Conservation (phyloP, 2,113 vertebrate species). For the Paedocypris sp. region DNA sequence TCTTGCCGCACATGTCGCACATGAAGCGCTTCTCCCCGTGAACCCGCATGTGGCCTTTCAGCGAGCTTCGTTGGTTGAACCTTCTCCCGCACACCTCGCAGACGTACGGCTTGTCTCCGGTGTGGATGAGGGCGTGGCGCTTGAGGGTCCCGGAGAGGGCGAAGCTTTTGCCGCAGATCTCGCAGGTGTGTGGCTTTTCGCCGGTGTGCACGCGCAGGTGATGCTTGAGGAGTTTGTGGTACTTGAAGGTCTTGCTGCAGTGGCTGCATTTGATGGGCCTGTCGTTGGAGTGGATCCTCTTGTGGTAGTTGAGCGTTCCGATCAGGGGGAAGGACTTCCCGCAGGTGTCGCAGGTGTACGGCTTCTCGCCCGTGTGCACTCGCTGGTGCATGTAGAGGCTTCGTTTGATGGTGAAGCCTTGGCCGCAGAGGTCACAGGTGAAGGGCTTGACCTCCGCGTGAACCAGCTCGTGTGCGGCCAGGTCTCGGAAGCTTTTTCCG, state of each 20-base stretch:
- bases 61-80: constrained; percentile 6
- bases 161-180: constrained; percentile 51
- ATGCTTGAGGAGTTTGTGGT: constrained; percentile 44
- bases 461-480: constrained; percentile 45
- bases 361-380: constrained; percentile 49
- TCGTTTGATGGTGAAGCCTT: constrained; percentile 51
- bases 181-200: constrained; percentile 42
- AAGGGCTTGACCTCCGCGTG: constrained; percentile 48
- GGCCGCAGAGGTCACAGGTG: constrained; percentile 46
- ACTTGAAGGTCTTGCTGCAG: constrained; percentile 50
- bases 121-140: constrained; percentile 55
- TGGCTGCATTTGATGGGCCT: constrained; percentile 43
- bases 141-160: constrained; percentile 50
- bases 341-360: constrained; percentile 54
- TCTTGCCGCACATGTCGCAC: constrained; percentile 47
- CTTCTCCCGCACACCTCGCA: constrained; percentile 50
- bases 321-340: constrained; percentile 60
- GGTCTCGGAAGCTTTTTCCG: constrained; percentile 30
- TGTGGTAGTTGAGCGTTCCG: constrained; percentile 59
- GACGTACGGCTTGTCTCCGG: constrained; percentile 53
- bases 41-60: constrained; percentile 1
- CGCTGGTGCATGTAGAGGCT: constrained; percentile 45
- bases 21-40: neutral
- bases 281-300: constrained; percentile 43
- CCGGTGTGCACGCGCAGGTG: constrained; percentile 53